phyloP scores from a whole-genome alignment of 2,113 vertebrate species.

The Zeus faber region DNA sequence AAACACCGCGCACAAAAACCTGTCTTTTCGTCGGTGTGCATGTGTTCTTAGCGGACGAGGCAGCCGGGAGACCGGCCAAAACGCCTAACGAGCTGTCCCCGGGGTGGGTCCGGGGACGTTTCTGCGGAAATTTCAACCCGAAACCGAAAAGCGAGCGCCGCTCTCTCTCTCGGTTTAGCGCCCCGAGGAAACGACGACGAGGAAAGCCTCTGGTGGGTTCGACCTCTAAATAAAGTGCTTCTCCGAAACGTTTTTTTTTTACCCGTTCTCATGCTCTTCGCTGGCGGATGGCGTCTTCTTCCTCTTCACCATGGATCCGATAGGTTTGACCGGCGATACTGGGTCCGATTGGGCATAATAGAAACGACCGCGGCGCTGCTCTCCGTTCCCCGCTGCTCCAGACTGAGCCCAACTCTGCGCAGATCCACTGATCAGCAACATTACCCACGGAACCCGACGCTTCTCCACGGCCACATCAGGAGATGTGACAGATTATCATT shows the following conservation, averaged over 20 bases:
- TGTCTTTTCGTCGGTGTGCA: constrained; percentile 40
- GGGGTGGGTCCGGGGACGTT: constrained; percentile 24
- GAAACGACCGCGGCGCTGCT: constrained; percentile 61
- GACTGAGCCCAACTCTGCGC: constrained; percentile 80
- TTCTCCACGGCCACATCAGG: constrained; percentile 24
- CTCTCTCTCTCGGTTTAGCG: constrained; percentile 80
- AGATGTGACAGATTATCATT: too few species aligned
- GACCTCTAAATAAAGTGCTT: constrained; percentile 79
- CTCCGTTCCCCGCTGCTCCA: constrained; percentile 61
- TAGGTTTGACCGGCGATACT: constrained; percentile 61
- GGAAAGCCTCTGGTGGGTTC: constrained; percentile 67
- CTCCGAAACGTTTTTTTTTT: constrained; percentile 61
- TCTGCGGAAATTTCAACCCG: constrained; percentile 55
- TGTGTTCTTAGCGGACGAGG: constrained; percentile 30
- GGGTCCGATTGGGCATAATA: constrained; percentile 78
- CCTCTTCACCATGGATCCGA: constrained; percentile 87
- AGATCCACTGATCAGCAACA: constrained; percentile 70
- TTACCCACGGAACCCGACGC: constrained; percentile 62
- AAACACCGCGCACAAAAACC: too few species aligned
- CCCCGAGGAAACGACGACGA: constrained; percentile 79
- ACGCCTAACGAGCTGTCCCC: constrained; percentile 19
- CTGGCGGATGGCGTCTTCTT: constrained; percentile 76
- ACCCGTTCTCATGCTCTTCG: constrained; percentile 79
- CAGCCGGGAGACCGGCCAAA: background rate
- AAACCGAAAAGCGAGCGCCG: constrained; percentile 76